Base-by-base conservation (phyloP, 2,888 invertebrate genomes). In the Zeuzera pyrina region DNA sequence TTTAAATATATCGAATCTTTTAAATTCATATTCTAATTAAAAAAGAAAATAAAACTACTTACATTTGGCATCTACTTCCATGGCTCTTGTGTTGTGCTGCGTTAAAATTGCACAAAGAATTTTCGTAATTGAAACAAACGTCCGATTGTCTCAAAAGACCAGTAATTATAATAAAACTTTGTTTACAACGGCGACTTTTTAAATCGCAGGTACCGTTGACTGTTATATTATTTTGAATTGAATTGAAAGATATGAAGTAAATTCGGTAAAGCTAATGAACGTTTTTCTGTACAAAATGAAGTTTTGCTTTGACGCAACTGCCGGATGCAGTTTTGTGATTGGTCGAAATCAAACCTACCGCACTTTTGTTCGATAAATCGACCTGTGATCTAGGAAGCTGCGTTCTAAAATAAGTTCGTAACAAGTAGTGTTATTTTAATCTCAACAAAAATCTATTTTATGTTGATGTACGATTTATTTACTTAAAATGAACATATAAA, bases 21-120 rank as follows among this genome's bases (percentile, higher is more conserved):
- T 5, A 1, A 8, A 19, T 19, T 19, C 19, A 19, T 19, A 19
- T 19, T 19, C 19, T 19, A 19, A 7, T 19, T 2, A 19, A 19
- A 7, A 19, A 8, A 19, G 6, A 8, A 8, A 19, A 19, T 19
- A 19, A 7, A 19, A 7, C 3, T 29, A 73, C 79, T 77, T 52
- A 79, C 79, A 61, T 71, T 74, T 74, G 22, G 54, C 71, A 58
- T 67, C 71, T 45, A 79, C 61, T 65, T 79, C 79, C 79, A 79
- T 79, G 35, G 52, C 49, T 62, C 40, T 38, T 39, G 44, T 48
- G 46, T 42, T 39, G 36, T 34, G 31, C 33, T 39, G 28, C 35
- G 43, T 45, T 47, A 49, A 45, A 47, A 48, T 42, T 43, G 29
- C 37, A 53, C 50, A 50, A 57, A 56, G 47, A 46, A 49, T 36